phyloP scores from a whole-genome alignment of 2,888 invertebrate species.

The Masnerella sp. region DNA sequence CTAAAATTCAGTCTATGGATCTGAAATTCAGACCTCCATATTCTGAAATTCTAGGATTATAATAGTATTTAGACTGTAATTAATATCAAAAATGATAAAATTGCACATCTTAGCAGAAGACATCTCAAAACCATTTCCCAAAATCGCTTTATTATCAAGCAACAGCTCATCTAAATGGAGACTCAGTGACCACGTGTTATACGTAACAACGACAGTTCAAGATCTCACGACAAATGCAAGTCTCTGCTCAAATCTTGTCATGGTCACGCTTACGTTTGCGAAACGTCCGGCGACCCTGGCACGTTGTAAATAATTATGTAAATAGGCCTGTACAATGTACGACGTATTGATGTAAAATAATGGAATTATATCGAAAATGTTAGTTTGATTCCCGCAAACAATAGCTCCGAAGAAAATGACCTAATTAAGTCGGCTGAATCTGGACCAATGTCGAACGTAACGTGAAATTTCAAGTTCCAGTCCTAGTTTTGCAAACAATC shows the following conservation, averaged over 20 bases:
- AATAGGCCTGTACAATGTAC: conserved; percentile 51
- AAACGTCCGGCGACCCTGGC: conserved; percentile 40
- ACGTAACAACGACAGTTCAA: conserved; percentile 27
- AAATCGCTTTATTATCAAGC: conserved; percentile 1
- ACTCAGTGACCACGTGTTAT: conserved; percentile 29
- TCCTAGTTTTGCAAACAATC: too few species aligned
- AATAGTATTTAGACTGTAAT: too few species aligned
- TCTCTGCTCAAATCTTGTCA: conserved; percentile 56
- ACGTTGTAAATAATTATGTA: conserved; percentile 57
- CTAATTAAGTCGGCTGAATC: conserved; percentile 12
- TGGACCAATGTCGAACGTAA: neutral
- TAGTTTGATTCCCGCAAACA: conserved; percentile 9
- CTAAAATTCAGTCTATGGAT: too few species aligned
- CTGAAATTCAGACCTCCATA: too few species aligned
- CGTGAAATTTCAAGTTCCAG: too few species aligned
- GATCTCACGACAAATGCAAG: conserved; percentile 34
- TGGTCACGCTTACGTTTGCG: conserved; percentile 42
- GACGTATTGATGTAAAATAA: conserved; percentile 49
- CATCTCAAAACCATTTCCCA: too few species aligned
- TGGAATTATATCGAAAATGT: conserved; percentile 29
- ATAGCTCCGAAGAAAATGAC: neutral
- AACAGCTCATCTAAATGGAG: conserved; percentile 27
- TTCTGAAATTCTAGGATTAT: too few species aligned
- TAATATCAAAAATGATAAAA: too few species aligned
- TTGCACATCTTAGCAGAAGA: too few species aligned